Percentiles rank a stretch among this genome's conserved stretches.
These are phyloP conservation scores for Sphenodon punctatus DNA, from an alignment of 2,797 vertebrate species.

Conservation along the genomic window DNA sequence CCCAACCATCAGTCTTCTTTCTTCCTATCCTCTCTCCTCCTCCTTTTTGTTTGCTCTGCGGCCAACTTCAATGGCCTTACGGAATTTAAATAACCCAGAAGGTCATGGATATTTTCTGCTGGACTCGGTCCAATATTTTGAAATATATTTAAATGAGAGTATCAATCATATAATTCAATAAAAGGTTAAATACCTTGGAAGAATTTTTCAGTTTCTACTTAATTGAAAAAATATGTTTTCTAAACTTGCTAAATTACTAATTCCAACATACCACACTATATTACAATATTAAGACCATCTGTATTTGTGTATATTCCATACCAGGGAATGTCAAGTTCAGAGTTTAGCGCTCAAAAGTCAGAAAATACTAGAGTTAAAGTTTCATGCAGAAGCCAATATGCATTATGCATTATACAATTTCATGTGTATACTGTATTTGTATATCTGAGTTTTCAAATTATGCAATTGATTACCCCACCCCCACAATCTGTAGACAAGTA, in stretches of 20 bases:
- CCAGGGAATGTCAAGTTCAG: slow-evolving; percentile 14
- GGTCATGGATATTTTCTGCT: slow-evolving; percentile 24
- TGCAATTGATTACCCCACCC: too few species aligned
- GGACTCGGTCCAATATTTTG: slow-evolving; percentile 11
- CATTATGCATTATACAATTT: neutral
- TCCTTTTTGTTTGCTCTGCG: slow-evolving; percentile 23
- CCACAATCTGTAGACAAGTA: too few species aligned
- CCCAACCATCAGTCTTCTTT: neutral
- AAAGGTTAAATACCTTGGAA: slow-evolving; percentile 33
- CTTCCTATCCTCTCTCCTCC: neutral
- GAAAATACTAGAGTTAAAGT: slow-evolving; percentile 18
- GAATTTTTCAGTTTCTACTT: neutral
- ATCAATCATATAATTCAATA: slow-evolving; percentile 58
- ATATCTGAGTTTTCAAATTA: slow-evolving; percentile 26
- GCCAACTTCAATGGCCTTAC: neutral
- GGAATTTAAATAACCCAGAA: slow-evolving; percentile 22
- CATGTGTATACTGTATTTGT: neutral
- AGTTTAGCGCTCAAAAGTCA: neutral
- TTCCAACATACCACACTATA: slow-evolving; percentile 9
- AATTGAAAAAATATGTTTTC: slow-evolving; percentile 56
- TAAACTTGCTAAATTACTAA: slow-evolving; percentile 45
- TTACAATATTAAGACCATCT: slow-evolving; percentile 53
- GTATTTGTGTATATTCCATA: slow-evolving; percentile 21
- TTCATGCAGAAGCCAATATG: neutral
- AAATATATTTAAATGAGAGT: slow-evolving; percentile 43